These are phyloP conservation scores for Drosophila lacertosa DNA, from an alignment of 1,140 invertebrate genomes.

Conservation along the genomic window DNA sequence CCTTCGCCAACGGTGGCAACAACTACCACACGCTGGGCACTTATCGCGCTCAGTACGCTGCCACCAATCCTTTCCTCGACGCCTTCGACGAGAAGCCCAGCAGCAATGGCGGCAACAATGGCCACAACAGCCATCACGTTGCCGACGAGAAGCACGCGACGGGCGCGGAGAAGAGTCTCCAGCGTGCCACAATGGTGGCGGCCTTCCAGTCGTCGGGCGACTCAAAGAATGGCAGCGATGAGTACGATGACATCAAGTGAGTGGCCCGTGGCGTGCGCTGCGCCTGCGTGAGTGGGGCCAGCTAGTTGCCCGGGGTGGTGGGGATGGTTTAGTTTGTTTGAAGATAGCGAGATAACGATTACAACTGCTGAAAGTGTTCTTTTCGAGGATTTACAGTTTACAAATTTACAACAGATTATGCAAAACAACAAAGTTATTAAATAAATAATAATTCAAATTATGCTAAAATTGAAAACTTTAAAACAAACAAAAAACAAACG, in stretches of 20 bases:
- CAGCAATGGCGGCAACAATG: conserved; percentile 43
- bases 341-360: conserved; percentile 10
- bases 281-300: background rate
- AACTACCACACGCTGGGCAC: conserved; percentile 83
- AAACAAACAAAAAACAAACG: conserved; percentile 20
- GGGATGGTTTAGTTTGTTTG: background rate
- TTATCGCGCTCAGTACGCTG: conserved; percentile 82
- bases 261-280: conserved; percentile 1
- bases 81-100: conserved; percentile 75
- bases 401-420: conserved; percentile 66
- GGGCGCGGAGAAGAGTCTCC: conserved; percentile 45
- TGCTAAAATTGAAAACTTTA: conserved; percentile 22
- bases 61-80: conserved; percentile 83
- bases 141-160: conserved; percentile 51
- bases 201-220: conserved; percentile 78
- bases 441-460: conserved; percentile 21
- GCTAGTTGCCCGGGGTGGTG: background rate
- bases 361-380: conserved; percentile 67
- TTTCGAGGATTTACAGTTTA: conserved; percentile 82
- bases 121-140: conserved; percentile 33
- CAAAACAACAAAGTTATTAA: conserved; percentile 19
- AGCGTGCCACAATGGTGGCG: conserved; percentile 67
- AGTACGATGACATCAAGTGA: conserved; percentile 82
- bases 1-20: conserved; percentile 71
- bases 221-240: conserved; percentile 81